Evolutionary conservation across 53 echinoderm and acorn worm genomes (phyloP), one percentile per base, ranked within the genome.

Genomic region (Crossaster papposus): DNA sequence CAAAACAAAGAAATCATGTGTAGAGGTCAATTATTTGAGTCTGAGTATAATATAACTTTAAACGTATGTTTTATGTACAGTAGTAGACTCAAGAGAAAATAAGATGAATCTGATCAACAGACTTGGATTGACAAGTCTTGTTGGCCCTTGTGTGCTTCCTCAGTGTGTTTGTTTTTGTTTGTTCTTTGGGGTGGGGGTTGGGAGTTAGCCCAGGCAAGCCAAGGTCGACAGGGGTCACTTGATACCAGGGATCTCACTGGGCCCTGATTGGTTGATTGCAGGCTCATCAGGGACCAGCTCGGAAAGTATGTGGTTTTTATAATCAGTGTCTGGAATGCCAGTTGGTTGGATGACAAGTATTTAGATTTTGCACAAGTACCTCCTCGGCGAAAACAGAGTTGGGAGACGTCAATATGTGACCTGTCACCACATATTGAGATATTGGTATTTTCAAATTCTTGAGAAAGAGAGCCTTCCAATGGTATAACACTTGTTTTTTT

Each of bases 231-330:
- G 26, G 51, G 78, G 78, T 78, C 78, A 51, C 24, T 44, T 23
- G n/a, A 78, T 78, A 13, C 51, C 78, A 6, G 24, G 78, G 26
- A 22, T 78, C 0, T 22, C 15, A 6, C 4, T 0, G 28, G 34
- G 6, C 6, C 36, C 30, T 23, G 50, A 50, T 78, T 51, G 51
- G 23, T 3, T 78, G 78, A 78, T 35, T 34, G 37, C 37, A 76
- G 78, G n/a, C 78, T 78, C 51, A 51, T 78, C 78, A 78, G 78
- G 78, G 78, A 50, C 31, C 78, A 51, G 23, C 78, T 78, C 51
- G 32, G 44, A 78, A 76, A 76, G 17, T n/a, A 26, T 18, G 8
- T 28, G 50, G n/a, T n/a, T n/a, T 34, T 74, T 34, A 22, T 50
- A 50, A 78, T 78, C 24, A 76, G n/a, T 30, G 50, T 78, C 51